Evolutionary conservation across 1,140 invertebrate genomes (phyloP).

Genomic region (Aphaenogaster ashmeadi): DNA sequence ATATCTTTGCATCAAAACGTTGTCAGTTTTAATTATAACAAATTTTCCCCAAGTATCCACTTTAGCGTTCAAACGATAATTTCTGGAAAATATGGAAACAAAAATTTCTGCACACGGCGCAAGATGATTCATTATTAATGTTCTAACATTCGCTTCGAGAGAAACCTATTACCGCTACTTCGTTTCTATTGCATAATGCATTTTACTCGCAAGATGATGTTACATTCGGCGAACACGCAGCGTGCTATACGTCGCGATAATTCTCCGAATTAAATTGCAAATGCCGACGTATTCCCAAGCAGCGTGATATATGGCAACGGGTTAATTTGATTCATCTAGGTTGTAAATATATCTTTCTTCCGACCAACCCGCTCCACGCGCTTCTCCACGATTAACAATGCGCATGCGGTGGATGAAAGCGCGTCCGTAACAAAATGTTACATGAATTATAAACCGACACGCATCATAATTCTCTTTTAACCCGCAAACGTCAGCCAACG

Average conservation of each 20-base stretch:
- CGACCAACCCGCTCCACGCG: constrained; percentile 33
- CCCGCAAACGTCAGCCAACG: constrained; percentile 8
- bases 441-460: constrained; percentile 68
- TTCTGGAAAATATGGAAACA: constrained; percentile 34
- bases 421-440: constrained; percentile 65
- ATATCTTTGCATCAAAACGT: neutral
- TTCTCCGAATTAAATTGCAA: constrained; percentile 73
- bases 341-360: constrained; percentile 66
- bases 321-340: constrained; percentile 72
- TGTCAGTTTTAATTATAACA: constrained; percentile 1
- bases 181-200: constrained; percentile 65
- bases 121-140: constrained; percentile 51
- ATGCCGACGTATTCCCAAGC: constrained; percentile 72
- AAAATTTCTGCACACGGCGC: neutral
- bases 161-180: constrained; percentile 58
- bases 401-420: constrained; percentile 62
- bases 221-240: constrained; percentile 60
- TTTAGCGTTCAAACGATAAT: neutral
- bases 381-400: constrained; percentile 71
- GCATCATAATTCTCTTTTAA: constrained; percentile 16
- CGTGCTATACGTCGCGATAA: constrained; percentile 63
- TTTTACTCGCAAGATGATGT: constrained; percentile 60
- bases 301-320: constrained; percentile 67
- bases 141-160: constrained; percentile 52
- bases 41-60: constrained; percentile 7